A percentile compares a stretch with the other conserved stretches of the same genome.
These are phyloP conservation scores for Crenichthys baileyi DNA, from an alignment of 2,797 vertebrate species.

Conservation along the genomic window DNA sequence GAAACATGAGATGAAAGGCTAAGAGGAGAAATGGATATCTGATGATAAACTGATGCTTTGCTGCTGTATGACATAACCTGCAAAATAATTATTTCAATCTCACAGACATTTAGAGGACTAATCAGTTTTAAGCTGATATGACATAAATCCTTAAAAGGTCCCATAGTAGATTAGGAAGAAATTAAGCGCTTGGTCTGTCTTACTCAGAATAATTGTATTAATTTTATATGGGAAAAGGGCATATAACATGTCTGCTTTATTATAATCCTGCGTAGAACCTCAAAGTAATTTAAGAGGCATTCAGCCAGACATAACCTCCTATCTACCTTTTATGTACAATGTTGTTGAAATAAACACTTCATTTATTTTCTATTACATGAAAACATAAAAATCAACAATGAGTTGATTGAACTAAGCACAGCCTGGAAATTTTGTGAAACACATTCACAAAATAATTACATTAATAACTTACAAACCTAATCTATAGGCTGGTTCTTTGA, in stretches of 20 bases:
- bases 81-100: constrained; percentile 26
- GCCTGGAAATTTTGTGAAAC: no score
- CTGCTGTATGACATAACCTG: not conserved
- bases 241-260: constrained; percentile 30
- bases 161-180: constrained; percentile 45
- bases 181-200: constrained; percentile 19
- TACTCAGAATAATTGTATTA: constrained; percentile 39
- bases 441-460: no score
- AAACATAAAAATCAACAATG: not conserved
- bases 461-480: no score
- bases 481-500: not conserved
- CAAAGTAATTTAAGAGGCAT: not conserved
- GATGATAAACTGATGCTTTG: not conserved
- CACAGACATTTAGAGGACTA: not conserved
- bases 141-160: constrained; percentile 32
- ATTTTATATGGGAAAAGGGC: constrained; percentile 18
- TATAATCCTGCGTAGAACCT: constrained; percentile 15
- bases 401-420: not conserved
- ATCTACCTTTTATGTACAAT: not conserved
- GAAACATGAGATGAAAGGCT: not conserved
- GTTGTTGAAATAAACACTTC: not conserved
- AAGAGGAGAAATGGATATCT: not conserved
- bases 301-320: not conserved
- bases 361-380: not conserved
- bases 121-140: constrained; percentile 51